These are phyloP conservation scores for Catostylus mosaicus DNA, from an alignment of 30 jellyfish, hydroid and myxozoan species.

Conservation along the genomic window DNA sequence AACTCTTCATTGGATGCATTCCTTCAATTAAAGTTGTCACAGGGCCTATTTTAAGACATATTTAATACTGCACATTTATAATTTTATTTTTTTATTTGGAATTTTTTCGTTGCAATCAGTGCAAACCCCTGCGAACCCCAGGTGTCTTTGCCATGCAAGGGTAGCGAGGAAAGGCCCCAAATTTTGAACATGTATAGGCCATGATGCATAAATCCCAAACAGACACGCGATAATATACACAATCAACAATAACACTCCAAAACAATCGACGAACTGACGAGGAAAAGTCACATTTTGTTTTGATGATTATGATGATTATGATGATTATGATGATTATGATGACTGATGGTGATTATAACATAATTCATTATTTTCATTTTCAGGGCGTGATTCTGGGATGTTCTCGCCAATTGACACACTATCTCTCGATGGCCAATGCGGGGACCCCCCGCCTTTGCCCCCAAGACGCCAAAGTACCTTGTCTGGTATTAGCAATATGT, in stretches of 20 bases:
- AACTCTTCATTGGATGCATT: neutral
- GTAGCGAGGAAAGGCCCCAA: too few species aligned
- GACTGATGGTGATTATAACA: neutral
- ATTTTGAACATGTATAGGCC: too few species aligned
- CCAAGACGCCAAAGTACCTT: conserved; percentile 26
- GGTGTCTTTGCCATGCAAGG: too few species aligned
- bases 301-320: neutral
- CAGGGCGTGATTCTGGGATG: conserved; percentile 11
- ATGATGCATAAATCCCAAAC: too few species aligned
- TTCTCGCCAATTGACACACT: conserved; percentile 24
- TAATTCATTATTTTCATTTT: neutral
- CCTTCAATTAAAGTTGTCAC: too few species aligned
- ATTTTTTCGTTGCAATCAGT: too few species aligned
- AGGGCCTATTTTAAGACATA: too few species aligned
- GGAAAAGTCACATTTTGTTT: neutral
- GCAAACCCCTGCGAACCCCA: too few species aligned
- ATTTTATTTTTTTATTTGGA: too few species aligned
- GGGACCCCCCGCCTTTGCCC: conserved; percentile 8
- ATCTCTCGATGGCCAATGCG: conserved; percentile 10
- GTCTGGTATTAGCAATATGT: conserved; percentile 9
- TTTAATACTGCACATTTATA: too few species aligned
- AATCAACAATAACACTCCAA: neutral
- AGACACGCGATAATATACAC: neutral
- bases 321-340: too few species aligned
- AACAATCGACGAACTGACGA: neutral